Evolutionary conservation across 1,140 invertebrate species (phyloP).

Genomic region (Drosophila watanabei): DNA sequence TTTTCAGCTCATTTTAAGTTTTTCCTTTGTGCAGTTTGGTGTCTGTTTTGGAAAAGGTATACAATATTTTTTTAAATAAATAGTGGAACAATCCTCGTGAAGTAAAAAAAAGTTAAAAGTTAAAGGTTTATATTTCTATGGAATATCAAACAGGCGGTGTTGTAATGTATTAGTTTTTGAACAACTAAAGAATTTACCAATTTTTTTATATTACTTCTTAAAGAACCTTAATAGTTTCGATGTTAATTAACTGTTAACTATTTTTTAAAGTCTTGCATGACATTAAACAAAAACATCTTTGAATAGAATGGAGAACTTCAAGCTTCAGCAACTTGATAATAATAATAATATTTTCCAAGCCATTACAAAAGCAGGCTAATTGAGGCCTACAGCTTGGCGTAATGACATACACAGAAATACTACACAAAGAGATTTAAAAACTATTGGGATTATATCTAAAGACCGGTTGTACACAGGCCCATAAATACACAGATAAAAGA

Average conservation of each 20-base stretch:
- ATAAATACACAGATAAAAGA: constrained; percentile 37
- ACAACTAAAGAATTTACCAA: not conserved
- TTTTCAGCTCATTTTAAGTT: constrained; percentile 79
- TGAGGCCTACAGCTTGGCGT: constrained; percentile 20
- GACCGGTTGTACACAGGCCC: constrained; percentile 62
- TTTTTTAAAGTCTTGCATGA: constrained; percentile 1
- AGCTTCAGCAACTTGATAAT: constrained; percentile 45
- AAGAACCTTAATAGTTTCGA: not conserved
- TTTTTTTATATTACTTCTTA: too few relatives aligned
- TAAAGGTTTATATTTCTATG: too few relatives aligned
- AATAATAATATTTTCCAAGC: constrained; percentile 39
- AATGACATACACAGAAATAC: constrained; percentile 37
- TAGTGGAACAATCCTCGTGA: not conserved
- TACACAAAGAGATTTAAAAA: constrained; percentile 33
- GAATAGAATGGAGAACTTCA: constrained; percentile 46
- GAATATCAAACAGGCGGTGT: not conserved
- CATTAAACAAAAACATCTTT: not conserved
- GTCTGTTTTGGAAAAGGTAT: constrained; percentile 56
- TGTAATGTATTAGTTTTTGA: not conserved
- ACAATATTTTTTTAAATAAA: not conserved
- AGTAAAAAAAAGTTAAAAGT: not conserved
- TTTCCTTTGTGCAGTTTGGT: constrained; percentile 57
- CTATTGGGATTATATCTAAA: constrained; percentile 60
- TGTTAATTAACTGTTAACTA: not conserved
- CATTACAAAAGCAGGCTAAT: constrained; percentile 64